Evolutionary conservation across 2,888 invertebrate species (phyloP), one percentile per base, ranked within the genome.

Genomic region (Campoplex nolae): DNA sequence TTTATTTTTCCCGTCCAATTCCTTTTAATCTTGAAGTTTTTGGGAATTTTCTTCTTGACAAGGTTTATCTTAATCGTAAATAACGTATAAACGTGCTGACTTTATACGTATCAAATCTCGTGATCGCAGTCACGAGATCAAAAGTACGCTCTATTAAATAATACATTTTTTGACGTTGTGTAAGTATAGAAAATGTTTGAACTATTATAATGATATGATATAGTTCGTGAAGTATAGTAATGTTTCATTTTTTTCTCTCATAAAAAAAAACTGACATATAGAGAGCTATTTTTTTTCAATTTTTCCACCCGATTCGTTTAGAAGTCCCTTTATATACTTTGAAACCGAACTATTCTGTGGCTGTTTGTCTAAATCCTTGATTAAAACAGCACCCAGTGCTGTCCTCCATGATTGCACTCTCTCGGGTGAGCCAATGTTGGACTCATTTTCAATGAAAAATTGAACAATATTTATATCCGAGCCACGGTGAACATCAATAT

Each of bases 271-370:
- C 28, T 23, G 9, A 23, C 11, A 2, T 58, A 3, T 58, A 3
- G 11, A 23, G 23, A 7, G 2, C 9, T 45, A 48, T 51, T 74
- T 9, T 74, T 74, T 74, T 38, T 38, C 2, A 8, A 11, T 18
- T 9, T 32, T 32, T 18, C 18, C 16, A 38, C 18, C 16, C 0
- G 7, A 7, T 32, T 32, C 28, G 35, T 16, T 13, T 28, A 56
- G 28, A n/a, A 71, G 71, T 9, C 79, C 70, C 11, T 58, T 71
- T 1, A 79, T 8, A 18, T 79, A 79, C 1, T 71, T 45, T 9
- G 70, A 9, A 4, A 79, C 13, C 2, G 6, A 38, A 38, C 38
- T 38, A 18, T n/a, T 48, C 11, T 8, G 56, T 42, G 13, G 35
- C 56, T 4, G 38, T 0, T 38, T 0, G 42, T 28, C 32, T 45